These are phyloP conservation scores for Troides helena DNA, from an alignment of 2,888 invertebrate species.

Conservation along the genomic window DNA sequence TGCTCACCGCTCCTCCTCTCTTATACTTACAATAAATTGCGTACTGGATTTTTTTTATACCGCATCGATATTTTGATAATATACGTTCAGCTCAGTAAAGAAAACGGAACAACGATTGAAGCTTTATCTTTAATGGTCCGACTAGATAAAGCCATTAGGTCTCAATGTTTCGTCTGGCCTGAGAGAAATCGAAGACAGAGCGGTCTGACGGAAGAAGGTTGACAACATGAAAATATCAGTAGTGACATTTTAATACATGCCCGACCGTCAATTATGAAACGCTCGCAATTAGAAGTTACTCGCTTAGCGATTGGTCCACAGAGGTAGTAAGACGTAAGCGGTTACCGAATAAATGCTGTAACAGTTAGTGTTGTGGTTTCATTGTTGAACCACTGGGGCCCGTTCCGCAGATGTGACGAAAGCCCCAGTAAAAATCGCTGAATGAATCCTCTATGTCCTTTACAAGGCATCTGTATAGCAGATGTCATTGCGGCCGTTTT, in stretches of 20 bases:
- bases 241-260: background rate
- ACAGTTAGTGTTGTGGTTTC: conserved; percentile 7
- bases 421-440: conserved; percentile 26
- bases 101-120: no score
- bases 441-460: conserved; percentile 30
- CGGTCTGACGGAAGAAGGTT: no score
- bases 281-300: no score
- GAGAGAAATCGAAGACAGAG: no score
- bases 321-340: no score
- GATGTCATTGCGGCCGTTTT: conserved; percentile 35
- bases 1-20: background rate
- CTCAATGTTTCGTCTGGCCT: no score
- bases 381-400: conserved; percentile 4
- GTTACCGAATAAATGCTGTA: background rate
- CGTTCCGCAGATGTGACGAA: conserved; percentile 26
- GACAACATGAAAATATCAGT: background rate
- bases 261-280: no score
- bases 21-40: background rate
- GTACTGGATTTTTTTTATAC: background rate
- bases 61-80: no score
- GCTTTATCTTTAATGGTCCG: no score
- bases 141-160: no score
- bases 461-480: conserved; percentile 32
- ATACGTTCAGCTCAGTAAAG: no score
- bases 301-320: no score